A percentile compares a stretch with the other conserved stretches of the same genome.
These are phyloP conservation scores for Stylophora pistillata DNA, from an alignment of 64 coral and sea anemone genomes.

Conservation along the genomic window DNA sequence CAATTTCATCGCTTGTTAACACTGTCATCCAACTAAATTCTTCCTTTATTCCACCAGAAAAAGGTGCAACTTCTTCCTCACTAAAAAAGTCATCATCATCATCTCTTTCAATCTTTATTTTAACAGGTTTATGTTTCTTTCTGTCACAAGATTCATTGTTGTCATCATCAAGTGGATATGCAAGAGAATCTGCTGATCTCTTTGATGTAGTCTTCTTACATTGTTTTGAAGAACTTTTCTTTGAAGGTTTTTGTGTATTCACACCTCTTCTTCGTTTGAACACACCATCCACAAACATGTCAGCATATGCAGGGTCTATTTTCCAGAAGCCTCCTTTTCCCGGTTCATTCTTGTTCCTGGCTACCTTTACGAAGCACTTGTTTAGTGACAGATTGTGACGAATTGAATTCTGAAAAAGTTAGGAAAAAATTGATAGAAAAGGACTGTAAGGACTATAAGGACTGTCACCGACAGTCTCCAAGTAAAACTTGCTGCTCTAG, in stretches of 20 bases:
- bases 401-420: conserved; percentile 84
- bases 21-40: conserved; percentile 93
- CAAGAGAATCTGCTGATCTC: conserved; percentile 23
- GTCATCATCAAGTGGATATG: conserved; percentile 2
- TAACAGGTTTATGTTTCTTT: conserved; percentile 56
- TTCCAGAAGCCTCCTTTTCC: conserved; percentile 98
- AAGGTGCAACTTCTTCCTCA: conserved; percentile 85
- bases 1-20: conserved; percentile 76
- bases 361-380: conserved; percentile 97
- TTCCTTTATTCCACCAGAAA: conserved; percentile 89
- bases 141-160: conserved; percentile 37
- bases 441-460: no score
- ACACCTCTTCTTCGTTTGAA: conserved; percentile 88
- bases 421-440: not conserved
- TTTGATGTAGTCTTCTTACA: conserved; percentile 57
- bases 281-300: conserved; percentile 99
- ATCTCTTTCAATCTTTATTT: conserved; percentile 50
- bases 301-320: conserved; percentile 90
- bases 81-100: conserved; percentile 61
- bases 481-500: no score
- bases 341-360: conserved; percentile 90
- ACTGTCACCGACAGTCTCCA: no score
- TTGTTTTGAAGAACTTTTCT: conserved; percentile 61
- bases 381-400: conserved; percentile 97
- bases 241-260: conserved; percentile 86